Base-by-base conservation (phyloP, 2,888 invertebrate species). In the Melanchra persicariae region DNA sequence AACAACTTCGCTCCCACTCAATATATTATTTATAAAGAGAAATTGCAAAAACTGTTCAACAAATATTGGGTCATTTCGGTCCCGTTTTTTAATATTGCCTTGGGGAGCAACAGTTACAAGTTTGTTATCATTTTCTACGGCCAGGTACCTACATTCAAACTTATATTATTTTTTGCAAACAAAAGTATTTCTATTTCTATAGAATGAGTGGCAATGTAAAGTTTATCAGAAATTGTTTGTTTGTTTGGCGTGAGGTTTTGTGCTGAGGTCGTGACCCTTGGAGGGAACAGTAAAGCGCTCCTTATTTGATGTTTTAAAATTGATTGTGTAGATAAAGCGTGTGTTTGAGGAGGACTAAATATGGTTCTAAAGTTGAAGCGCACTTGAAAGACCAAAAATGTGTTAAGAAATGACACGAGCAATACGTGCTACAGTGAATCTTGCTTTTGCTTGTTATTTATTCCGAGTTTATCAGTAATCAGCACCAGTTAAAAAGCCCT, bases 171-270 rank as follows among this genome's bases (percentile, higher is more conserved):
- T 71, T 81, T 72, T 17, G 12, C 45, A 10, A 62, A 64, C 55
- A 72, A 81, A 81, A 72, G 64, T 68, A 72, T 72, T 81, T 80
- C 43, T 64, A 83, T 76, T 68, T 55, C 47, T 57, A 65, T 49
- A 8, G 51, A 54, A 30, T 57, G 43, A 65, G 68, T 52, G 57
- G 22, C 47, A 75, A 81, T 81, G 77, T 83, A 75, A 81, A 84
- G 77, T 84, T 81, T 70, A 30, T 47, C 58, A 70, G 37, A 10
- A 62, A 68, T 72, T 65, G 72, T 68, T 70, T 72, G 71, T 70
- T 70, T 24, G 65, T 70, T 77, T 59, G 34, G 54, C 19, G 43
- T 34, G 55, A 34, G 22, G 9, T 43, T 45, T 55, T 59, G 8
- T 26, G 24, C 1, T 26, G 22, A 37, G 51, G 37, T 58, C 51